phyloP scores from a whole-genome alignment of 2,113 vertebrate species.

The Dasyurus viverrinus region DNA sequence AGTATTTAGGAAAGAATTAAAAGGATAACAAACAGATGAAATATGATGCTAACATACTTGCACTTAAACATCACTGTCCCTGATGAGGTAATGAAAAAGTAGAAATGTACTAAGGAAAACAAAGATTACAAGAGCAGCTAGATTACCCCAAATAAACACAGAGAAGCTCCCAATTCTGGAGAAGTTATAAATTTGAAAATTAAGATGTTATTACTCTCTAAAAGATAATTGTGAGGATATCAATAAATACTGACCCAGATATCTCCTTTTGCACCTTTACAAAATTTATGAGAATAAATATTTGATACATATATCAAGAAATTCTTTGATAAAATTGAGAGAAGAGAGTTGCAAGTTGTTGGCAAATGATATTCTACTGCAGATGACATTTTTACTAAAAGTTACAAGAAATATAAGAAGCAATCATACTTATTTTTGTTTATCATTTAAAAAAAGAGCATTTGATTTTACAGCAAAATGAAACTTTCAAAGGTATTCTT shows the following conservation, averaged over 20 bases:
- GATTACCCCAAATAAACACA: neutral
- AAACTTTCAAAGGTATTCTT: neutral
- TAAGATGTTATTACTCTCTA: neutral
- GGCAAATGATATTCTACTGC: neutral
- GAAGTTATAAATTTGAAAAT: neutral
- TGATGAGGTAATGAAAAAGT: neutral
- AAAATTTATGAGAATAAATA: neutral
- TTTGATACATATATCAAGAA: neutral
- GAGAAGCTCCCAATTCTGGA: neutral
- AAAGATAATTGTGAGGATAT: neutral
- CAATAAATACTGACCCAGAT: neutral
- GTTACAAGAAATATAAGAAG: neutral
- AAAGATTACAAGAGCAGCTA: neutral
- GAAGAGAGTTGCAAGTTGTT: neutral
- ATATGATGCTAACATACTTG: neutral
- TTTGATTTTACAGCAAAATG: neutral
- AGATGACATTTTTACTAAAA: neutral
- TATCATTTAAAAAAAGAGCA: neutral
- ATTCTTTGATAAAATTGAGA: neutral
- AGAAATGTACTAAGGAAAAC: neutral
- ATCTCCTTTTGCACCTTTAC: neutral
- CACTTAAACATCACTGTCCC: neutral
- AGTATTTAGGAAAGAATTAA: neutral
- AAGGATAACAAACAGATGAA: neutral
- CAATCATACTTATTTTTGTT: neutral